A percentile compares a stretch with the other conserved stretches of the same genome.
phyloP scores from a whole-genome alignment of 2,797 vertebrate genomes.

The Phylloscopus collybita region DNA sequence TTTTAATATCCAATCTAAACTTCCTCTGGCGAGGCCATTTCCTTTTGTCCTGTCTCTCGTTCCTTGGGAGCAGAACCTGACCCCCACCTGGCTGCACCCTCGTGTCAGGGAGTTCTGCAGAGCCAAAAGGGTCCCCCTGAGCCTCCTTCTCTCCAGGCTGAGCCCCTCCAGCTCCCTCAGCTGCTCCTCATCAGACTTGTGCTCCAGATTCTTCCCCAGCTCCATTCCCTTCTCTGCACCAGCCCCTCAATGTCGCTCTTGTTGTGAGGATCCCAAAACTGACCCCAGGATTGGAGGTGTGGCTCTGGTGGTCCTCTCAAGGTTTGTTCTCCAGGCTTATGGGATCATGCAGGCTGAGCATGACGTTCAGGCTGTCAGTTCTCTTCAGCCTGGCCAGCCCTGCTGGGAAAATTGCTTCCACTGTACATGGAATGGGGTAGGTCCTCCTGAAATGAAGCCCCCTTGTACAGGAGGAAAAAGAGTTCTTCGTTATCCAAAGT shows the following conservation, averaged over 20 bases:
- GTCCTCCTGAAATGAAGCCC: neutral
- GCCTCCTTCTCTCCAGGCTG: neutral
- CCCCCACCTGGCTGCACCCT: fast-evolving
- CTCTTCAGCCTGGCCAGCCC: neutral
- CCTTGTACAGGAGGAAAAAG: neutral
- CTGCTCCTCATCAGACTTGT: neutral
- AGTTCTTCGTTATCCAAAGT: neutral
- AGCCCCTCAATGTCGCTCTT: neutral
- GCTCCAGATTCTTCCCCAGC: neutral
- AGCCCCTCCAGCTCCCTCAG: neutral
- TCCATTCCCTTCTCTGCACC: neutral
- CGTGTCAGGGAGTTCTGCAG: neutral
- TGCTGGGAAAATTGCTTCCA: neutral
- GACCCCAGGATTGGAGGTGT: neutral
- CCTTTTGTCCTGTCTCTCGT: neutral
- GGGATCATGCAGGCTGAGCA: neutral
- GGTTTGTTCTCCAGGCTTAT: neutral
- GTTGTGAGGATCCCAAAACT: neutral
- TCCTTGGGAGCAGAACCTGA: neutral
- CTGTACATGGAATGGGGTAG: neutral
- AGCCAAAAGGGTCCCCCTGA: neutral
- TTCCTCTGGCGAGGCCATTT: neutral
- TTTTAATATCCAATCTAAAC: neutral
- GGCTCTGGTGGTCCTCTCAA: neutral
- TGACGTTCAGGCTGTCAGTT: neutral